Percentiles rank a stretch among this genome's conserved stretches.
Evolutionary conservation across 2,113 vertebrate species (phyloP).

Genomic region (Prochilodus magdalenae): DNA sequence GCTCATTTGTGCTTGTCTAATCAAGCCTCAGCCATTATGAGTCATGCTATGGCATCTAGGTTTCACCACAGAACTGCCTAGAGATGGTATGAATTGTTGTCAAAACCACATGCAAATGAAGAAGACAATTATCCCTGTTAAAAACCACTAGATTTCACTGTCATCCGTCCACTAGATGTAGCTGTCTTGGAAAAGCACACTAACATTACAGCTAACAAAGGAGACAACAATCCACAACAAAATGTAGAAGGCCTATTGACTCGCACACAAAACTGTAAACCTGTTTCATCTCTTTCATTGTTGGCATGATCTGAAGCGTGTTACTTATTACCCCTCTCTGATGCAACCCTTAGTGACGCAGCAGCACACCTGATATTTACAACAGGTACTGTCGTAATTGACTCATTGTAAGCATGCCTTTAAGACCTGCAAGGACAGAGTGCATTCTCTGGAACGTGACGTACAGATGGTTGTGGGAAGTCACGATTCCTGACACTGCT

Average conservation of each 20-base stretch:
- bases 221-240: not conserved
- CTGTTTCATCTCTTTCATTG: conserved; percentile 40
- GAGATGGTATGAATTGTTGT: not conserved
- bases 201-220: not conserved
- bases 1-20: not conserved
- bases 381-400: not conserved
- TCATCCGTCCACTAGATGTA: not conserved
- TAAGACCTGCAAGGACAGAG: not conserved
- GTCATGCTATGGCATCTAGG: not conserved
- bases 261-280: conserved; percentile 32
- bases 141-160: not conserved
- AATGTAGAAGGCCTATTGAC: not conserved
- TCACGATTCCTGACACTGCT: not conserved
- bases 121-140: not conserved
- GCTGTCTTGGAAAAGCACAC: not conserved
- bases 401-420: not conserved
- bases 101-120: not conserved
- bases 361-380: conserved; percentile 48
- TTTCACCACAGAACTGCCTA: not conserved
- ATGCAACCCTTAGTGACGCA: conserved; percentile 16
- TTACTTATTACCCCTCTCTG: conserved; percentile 41
- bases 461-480: not conserved
- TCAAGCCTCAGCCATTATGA: not conserved
- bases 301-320: conserved; percentile 5
- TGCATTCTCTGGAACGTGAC: not conserved